A percentile compares a stretch with the other conserved stretches of the same genome.
phyloP scores from a whole-genome alignment of 2,888 invertebrate genomes.

The Spodoptera exigua region DNA sequence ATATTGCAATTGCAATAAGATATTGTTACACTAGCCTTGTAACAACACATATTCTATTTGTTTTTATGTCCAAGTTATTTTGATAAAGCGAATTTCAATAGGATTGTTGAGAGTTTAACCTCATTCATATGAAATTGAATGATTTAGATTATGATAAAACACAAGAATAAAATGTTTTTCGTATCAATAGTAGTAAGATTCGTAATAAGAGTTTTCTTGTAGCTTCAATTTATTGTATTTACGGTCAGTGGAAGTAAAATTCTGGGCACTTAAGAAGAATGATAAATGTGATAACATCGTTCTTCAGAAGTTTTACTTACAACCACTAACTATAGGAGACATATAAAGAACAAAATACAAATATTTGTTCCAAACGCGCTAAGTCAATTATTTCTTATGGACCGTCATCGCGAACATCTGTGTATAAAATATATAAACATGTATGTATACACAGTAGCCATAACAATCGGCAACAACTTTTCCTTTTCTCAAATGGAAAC shows the following conservation, averaged over 20 bases:
- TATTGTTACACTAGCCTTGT: slow-evolving; percentile 13
- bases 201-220: background rate
- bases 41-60: slow-evolving; percentile 28
- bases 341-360: too few species aligned
- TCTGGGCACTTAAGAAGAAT: too few species aligned
- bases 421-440: background rate
- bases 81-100: slow-evolving; percentile 31
- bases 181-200: background rate
- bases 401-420: background rate
- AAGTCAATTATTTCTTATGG: too few species aligned
- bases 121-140: slow-evolving; percentile 30
- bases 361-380: too few species aligned
- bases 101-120: slow-evolving; percentile 13
- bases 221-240: too few species aligned
- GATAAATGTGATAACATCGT: too few species aligned
- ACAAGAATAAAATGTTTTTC: background rate
- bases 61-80: slow-evolving; percentile 27
- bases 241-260: too few species aligned
- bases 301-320: too few species aligned
- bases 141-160: slow-evolving; percentile 19
- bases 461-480: slow-evolving; percentile 35
- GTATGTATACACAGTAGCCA: slow-evolving; percentile 14
- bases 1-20: slow-evolving; percentile 20
- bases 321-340: too few species aligned
- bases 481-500: slow-evolving; percentile 40